Percentiles rank a stretch among this genome's conserved stretches.
Evolutionary conservation across 1,140 invertebrate genomes (phyloP).

Genomic region (Leptinotarsa undecemlineata): DNA sequence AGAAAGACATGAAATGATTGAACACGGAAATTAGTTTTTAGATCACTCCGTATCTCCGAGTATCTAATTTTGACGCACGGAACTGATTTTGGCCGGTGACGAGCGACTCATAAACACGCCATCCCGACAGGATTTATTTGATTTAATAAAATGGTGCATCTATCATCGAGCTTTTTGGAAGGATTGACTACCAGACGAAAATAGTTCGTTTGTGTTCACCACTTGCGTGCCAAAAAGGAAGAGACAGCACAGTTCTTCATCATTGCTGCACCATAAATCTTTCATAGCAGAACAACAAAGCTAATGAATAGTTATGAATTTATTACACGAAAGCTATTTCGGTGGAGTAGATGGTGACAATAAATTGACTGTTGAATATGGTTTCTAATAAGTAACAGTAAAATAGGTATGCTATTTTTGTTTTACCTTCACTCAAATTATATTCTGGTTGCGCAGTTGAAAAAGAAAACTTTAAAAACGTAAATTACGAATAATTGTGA

Average conservation of each 20-base stretch:
- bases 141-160: slow-evolving; percentile 29
- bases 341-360: not conserved
- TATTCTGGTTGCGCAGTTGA: no score
- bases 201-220: slow-evolving; percentile 5
- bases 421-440: no score
- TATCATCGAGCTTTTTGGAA: not conserved
- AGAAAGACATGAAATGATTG: no score
- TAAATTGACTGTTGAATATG: no score
- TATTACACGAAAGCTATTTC: not conserved
- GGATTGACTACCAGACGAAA: not conserved
- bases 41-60: no score
- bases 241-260: not conserved
- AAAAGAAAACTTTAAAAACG: no score
- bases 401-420: no score
- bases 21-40: no score
- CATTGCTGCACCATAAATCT: not conserved
- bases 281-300: not conserved
- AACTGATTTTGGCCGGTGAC: slow-evolving; percentile 8
- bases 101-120: not conserved
- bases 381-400: no score
- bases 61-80: slow-evolving; percentile 32
- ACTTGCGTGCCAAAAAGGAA: slow-evolving; percentile 2
- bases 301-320: slow-evolving; percentile 3
- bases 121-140: slow-evolving; percentile 34
- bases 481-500: no score